phyloP scores from a whole-genome alignment of 2,888 invertebrate genomes.

The Troides oblongomaculatus region DNA sequence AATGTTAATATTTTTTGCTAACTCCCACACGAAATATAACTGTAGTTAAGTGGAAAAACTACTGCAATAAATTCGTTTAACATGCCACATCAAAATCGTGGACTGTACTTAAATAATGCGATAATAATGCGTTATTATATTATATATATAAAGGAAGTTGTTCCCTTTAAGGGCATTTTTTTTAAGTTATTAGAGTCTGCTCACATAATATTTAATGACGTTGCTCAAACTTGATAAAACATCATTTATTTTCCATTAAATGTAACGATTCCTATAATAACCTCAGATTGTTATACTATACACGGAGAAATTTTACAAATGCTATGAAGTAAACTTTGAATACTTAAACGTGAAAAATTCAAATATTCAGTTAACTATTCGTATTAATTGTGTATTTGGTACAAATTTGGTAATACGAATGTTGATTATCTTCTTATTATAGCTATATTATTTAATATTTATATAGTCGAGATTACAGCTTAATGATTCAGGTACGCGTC shows the following conservation, averaged over 20 bases:
- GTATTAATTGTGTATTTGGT: too few relatives aligned
- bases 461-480: not conserved
- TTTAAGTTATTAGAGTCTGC: not conserved
- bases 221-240: not conserved
- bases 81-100: constrained; percentile 50
- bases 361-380: too few relatives aligned
- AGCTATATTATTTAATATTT: not conserved
- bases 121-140: constrained; percentile 28
- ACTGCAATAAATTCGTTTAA: constrained; percentile 54
- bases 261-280: too few relatives aligned
- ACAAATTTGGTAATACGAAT: too few relatives aligned
- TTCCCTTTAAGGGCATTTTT: constrained; percentile 6
- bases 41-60: constrained; percentile 51
- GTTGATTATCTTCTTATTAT: too few relatives aligned
- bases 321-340: too few relatives aligned
- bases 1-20: constrained; percentile 39
- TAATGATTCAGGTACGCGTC: not conserved
- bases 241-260: too few relatives aligned
- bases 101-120: constrained; percentile 45
- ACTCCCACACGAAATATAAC: constrained; percentile 44
- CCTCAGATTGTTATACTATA: too few relatives aligned
- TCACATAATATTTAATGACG: not conserved
- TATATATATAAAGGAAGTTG: constrained; percentile 8
- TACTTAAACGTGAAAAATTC: too few relatives aligned
- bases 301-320: too few relatives aligned